These are phyloP conservation scores for Bellardia bayeri DNA, from an alignment of 2,888 invertebrate species.

Conservation along the genomic window DNA sequence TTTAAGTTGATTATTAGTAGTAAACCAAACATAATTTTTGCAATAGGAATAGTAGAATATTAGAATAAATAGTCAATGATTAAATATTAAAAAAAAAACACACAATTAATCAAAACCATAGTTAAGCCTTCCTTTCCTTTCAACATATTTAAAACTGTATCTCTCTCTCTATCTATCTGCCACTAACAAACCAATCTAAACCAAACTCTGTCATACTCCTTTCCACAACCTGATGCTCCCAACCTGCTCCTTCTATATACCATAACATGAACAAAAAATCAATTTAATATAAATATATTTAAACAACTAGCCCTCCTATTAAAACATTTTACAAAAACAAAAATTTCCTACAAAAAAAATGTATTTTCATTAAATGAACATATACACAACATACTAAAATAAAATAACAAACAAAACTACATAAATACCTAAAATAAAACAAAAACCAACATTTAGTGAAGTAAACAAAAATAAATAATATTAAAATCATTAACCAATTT, in stretches of 20 bases:
- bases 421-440: constrained; percentile 44
- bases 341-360: constrained; percentile 60
- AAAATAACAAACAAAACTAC: constrained; percentile 51
- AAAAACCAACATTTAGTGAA: constrained; percentile 61
- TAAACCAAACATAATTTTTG: constrained; percentile 62
- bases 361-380: constrained; percentile 70
- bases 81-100: constrained; percentile 42
- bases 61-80: constrained; percentile 68
- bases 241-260: constrained; percentile 31
- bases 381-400: constrained; percentile 59
- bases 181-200: not conserved
- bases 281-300: constrained; percentile 46
- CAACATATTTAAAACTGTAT: constrained; percentile 20
- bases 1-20: constrained; percentile 66
- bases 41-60: constrained; percentile 64
- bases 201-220: constrained; percentile 5
- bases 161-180: constrained; percentile 9
- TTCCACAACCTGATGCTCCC: not conserved
- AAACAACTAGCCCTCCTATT: constrained; percentile 73
- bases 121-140: constrained; percentile 36
- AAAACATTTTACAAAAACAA: constrained; percentile 70
- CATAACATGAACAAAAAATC: constrained; percentile 27
- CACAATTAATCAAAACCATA: constrained; percentile 20
- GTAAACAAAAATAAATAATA: constrained; percentile 54
- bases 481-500: constrained; percentile 65